These are phyloP conservation scores for Bettongia penicillata DNA, from an alignment of 2,113 vertebrate genomes.

Conservation along the genomic window DNA sequence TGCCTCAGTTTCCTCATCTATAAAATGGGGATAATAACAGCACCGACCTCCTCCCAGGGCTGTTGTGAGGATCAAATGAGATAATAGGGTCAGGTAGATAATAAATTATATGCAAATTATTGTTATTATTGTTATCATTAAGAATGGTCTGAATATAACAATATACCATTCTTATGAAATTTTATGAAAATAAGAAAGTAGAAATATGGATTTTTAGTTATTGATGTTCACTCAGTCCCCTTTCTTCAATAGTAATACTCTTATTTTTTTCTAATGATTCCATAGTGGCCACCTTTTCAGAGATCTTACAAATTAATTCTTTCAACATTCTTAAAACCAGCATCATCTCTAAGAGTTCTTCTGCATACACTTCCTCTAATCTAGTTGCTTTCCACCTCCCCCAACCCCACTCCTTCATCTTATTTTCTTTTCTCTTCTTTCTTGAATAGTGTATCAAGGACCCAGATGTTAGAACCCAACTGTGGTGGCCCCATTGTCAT, in stretches of 20 bases:
- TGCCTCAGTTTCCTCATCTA: not conserved
- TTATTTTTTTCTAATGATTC: not conserved
- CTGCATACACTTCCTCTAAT: not conserved
- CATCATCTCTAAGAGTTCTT: not conserved
- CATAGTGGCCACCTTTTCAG: not conserved
- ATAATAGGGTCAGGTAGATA: not conserved
- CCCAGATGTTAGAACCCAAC: not conserved
- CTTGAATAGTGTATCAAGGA: not conserved
- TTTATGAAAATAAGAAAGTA: not conserved
- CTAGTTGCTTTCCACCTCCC: not conserved
- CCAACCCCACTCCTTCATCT: not conserved
- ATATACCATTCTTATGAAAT: not conserved
- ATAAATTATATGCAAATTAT: not conserved
- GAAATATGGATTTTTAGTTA: not conserved
- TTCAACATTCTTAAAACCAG: not conserved
- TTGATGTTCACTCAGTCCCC: not conserved
- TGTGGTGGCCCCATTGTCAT: not conserved
- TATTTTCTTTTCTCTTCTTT: not conserved
- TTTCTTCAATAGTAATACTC: not conserved
- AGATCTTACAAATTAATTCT: not conserved
- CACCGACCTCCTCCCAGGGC: not conserved
- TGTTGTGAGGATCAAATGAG: not conserved
- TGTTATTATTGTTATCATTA: not conserved
- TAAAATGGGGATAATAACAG: not conserved
- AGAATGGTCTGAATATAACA: not conserved